Evolutionary conservation across 2,888 invertebrate genomes (phyloP).

Genomic region (Carterocephalus palaemon): DNA sequence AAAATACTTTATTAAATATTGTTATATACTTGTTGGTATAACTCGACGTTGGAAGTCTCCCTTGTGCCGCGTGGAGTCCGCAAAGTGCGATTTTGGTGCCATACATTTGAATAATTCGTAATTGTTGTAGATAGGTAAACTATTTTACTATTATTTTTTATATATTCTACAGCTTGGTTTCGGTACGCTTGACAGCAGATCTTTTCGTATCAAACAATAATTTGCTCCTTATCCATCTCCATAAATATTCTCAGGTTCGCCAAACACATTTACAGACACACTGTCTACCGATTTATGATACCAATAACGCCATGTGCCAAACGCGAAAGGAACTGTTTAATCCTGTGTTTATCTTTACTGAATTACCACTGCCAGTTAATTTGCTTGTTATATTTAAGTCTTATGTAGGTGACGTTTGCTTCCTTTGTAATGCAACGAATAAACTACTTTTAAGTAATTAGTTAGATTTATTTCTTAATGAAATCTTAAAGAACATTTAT

Average conservation of each 20-base stretch:
- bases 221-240: too few relatives aligned
- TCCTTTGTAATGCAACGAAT: slow-evolving; percentile 38
- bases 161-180: slow-evolving; percentile 27
- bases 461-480: slow-evolving; percentile 23
- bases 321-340: slow-evolving; percentile 29
- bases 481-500: slow-evolving; percentile 22
- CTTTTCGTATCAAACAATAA: background rate
- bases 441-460: slow-evolving; percentile 37
- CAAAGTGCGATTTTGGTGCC: slow-evolving; percentile 45
- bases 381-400: slow-evolving; percentile 32
- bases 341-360: slow-evolving; percentile 27
- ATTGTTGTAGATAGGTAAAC: slow-evolving; percentile 57
- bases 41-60: slow-evolving; percentile 15
- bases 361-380: slow-evolving; percentile 42
- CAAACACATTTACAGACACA: too few relatives aligned
- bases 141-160: slow-evolving; percentile 44
- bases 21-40: slow-evolving; percentile 13
- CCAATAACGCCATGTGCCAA: slow-evolving; percentile 42
- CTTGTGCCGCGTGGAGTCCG: slow-evolving; percentile 14
- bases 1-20: slow-evolving; percentile 22
- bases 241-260: too few relatives aligned
- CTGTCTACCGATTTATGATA: slow-evolving; percentile 1
- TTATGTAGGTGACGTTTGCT: slow-evolving; percentile 31
- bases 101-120: slow-evolving; percentile 46
- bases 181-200: background rate